A percentile compares a stretch with the other conserved stretches of the same genome.
These are phyloP conservation scores for Cataglyphis livida DNA, from an alignment of 2,888 invertebrate species.

Conservation along the genomic window DNA sequence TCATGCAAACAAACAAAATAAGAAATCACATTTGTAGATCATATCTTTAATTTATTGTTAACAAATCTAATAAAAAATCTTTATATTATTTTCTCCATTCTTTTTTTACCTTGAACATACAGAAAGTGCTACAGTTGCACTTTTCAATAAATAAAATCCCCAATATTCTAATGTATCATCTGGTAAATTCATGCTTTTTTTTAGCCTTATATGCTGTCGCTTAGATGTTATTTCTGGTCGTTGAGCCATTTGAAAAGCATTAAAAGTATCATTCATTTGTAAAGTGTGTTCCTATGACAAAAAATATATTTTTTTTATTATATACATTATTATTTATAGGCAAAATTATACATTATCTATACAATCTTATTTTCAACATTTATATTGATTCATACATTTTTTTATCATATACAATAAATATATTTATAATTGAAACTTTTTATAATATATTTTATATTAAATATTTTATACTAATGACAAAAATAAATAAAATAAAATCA, in stretches of 20 bases:
- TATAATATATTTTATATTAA: neutral
- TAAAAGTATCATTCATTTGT: slow-evolving; percentile 91
- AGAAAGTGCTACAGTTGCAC: slow-evolving; percentile 92
- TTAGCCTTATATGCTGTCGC: slow-evolving; percentile 91
- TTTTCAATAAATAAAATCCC: slow-evolving; percentile 94
- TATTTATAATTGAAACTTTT: neutral
- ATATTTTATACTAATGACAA: neutral
- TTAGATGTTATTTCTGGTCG: slow-evolving; percentile 90
- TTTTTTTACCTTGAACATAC: slow-evolving; percentile 90
- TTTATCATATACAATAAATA: neutral
- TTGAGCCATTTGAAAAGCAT: slow-evolving; percentile 91
- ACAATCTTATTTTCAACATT: slow-evolving; percentile 14
- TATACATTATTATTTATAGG: neutral
- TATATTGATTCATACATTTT: slow-evolving; percentile 25
- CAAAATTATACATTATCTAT: slow-evolving; percentile 28
- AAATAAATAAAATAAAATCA: neutral
- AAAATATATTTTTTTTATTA: slow-evolving; percentile 10
- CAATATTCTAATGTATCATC: slow-evolving; percentile 96
- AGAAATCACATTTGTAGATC: neutral
- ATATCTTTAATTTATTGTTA: neutral
- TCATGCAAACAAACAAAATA: neutral
- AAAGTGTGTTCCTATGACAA: slow-evolving; percentile 89
- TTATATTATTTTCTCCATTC: neutral
- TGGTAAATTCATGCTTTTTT: slow-evolving; percentile 93
- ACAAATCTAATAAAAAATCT: neutral